These are phyloP conservation scores for Agrypnus murinus DNA, from an alignment of 2,888 invertebrate genomes.

Conservation along the genomic window DNA sequence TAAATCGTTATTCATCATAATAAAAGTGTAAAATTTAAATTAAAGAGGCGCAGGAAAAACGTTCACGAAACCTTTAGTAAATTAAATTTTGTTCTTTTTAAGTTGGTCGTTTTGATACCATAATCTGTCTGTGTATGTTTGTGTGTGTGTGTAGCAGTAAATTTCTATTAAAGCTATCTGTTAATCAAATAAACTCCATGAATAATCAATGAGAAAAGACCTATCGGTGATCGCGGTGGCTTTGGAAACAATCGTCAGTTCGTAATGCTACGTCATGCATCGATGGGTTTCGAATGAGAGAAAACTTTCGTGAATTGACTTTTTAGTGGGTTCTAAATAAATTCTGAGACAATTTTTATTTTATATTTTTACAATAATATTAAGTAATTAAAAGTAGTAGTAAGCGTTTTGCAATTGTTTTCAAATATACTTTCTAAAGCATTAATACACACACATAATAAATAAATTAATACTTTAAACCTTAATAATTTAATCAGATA, in stretches of 20 bases:
- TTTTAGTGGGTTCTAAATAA: slow-evolving; percentile 5
- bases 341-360: neutral
- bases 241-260: slow-evolving; percentile 55
- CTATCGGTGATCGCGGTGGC: slow-evolving; percentile 55
- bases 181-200: slow-evolving; percentile 59
- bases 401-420: no score
- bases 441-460: no score
- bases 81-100: slow-evolving; percentile 13
- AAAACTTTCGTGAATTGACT: slow-evolving; percentile 28
- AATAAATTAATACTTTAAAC: no score
- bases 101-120: slow-evolving; percentile 3
- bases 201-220: slow-evolving; percentile 58
- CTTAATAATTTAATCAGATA: no score
- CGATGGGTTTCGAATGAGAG: slow-evolving; percentile 29
- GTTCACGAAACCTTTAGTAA: neutral
- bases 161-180: slow-evolving; percentile 58
- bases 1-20: neutral
- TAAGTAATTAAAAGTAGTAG: no score
- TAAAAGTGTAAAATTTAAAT: neutral
- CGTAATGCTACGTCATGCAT: slow-evolving; percentile 51
- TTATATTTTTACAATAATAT: no score
- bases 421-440: no score
- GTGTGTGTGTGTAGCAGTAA: slow-evolving; percentile 11
- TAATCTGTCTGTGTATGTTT: slow-evolving; percentile 15
- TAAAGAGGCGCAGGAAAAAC: neutral